Evolutionary conservation across 2,888 invertebrate genomes (phyloP).

Genomic region (Synergus laeviventris): DNA sequence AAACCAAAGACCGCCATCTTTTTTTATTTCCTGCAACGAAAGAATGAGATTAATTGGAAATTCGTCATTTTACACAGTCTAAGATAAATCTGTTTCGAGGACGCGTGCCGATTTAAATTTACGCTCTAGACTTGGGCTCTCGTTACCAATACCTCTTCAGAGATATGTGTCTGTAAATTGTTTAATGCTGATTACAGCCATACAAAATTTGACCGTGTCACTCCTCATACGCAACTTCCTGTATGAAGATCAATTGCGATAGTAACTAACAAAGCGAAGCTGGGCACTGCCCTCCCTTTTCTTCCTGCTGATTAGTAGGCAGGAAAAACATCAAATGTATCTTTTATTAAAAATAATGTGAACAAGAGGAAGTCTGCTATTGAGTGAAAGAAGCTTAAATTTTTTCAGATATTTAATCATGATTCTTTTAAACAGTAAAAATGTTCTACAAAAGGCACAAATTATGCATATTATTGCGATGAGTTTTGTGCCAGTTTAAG

Average conservation of each 20-base stretch:
- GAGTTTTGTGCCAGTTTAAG: not conserved
- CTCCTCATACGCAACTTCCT: not conserved
- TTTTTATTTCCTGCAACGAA: slow-evolving; percentile 59
- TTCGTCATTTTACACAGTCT: not conserved
- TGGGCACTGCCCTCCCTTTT: not conserved
- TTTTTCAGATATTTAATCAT: not conserved
- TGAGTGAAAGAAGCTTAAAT: not conserved
- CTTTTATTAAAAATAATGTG: not conserved
- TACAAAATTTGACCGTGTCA: not conserved
- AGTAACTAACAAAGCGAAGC: not conserved
- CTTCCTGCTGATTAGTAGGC: not conserved
- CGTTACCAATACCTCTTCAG: not conserved
- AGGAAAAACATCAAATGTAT: not conserved
- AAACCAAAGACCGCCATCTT: slow-evolving; percentile 89
- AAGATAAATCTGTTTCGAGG: not conserved
- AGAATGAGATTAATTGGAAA: slow-evolving; percentile 37
- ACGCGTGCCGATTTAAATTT: not conserved
- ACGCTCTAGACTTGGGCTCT: not conserved
- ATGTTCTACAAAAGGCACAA: not conserved
- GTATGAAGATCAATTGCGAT: not conserved
- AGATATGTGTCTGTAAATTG: not conserved
- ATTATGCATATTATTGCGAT: not conserved
- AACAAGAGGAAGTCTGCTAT: not conserved
- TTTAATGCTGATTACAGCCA: not conserved
- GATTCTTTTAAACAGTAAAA: not conserved